Evolutionary conservation across 2,888 invertebrate species (phyloP).

Genomic region (Julus scandinavius): DNA sequence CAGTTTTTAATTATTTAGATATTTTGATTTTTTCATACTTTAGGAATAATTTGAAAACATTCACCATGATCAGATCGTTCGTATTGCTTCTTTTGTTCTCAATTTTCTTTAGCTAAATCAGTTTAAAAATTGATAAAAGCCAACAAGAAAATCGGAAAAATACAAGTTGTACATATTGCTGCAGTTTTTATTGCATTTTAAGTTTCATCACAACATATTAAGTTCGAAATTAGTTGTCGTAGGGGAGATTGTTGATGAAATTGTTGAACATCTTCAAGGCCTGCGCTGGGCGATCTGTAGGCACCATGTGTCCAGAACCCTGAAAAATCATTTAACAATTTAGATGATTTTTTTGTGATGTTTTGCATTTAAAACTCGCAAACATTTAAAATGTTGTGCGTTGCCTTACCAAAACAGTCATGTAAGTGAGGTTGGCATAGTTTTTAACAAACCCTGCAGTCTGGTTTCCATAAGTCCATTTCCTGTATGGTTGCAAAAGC

Average conservation of each 20-base stretch:
- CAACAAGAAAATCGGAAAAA: too few species aligned
- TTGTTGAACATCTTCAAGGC: slow-evolving; percentile 56
- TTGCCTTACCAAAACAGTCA: slow-evolving; percentile 50
- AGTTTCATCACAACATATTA: background rate
- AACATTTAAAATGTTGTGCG: background rate
- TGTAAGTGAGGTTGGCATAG: slow-evolving; percentile 52
- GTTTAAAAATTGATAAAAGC: too few species aligned
- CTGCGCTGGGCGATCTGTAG: slow-evolving; percentile 53
- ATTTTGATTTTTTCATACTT: too few species aligned
- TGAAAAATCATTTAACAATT: background rate
- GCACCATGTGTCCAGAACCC: background rate
- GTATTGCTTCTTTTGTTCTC: too few species aligned
- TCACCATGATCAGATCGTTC: too few species aligned
- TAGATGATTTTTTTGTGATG: background rate
- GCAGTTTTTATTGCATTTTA: slow-evolving; percentile 22
- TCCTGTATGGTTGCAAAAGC: background rate
- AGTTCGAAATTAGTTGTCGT: background rate
- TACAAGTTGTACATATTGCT: too few species aligned
- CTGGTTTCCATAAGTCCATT: slow-evolving; percentile 52
- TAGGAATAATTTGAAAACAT: background rate
- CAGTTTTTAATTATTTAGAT: too few species aligned
- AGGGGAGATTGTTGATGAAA: slow-evolving; percentile 56
- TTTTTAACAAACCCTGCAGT: slow-evolving; percentile 57
- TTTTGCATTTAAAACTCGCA: too few species aligned
- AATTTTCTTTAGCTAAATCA: too few species aligned